Percentiles rank a stretch among this genome's conserved stretches.
Evolutionary conservation across 2,113 vertebrate species (phyloP).

Genomic region (Mugil cephalus): DNA sequence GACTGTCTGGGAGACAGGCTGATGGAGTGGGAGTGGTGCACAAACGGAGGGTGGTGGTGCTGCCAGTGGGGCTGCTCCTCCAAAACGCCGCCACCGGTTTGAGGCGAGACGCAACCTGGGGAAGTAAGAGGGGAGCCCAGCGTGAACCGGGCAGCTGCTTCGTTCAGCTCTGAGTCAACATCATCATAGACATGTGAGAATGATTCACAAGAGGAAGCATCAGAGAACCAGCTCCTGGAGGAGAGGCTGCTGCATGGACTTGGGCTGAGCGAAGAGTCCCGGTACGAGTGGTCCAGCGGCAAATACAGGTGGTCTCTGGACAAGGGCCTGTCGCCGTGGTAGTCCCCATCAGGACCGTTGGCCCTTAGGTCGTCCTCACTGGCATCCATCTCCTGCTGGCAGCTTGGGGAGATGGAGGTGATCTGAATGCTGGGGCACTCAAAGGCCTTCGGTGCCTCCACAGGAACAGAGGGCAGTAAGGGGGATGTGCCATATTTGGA

Average conservation of each 20-base stretch:
- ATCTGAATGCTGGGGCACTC: conserved; percentile 99
- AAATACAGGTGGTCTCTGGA: conserved; percentile 97
- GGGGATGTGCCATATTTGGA: conserved; percentile 88
- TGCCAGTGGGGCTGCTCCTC: conserved; percentile 84
- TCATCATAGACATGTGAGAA: conserved; percentile 98
- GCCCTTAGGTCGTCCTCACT: conserved; percentile 88
- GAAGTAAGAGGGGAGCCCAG: conserved; percentile 94
- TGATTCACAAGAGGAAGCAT: conserved; percentile 97
- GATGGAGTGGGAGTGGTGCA: conserved; percentile 88
- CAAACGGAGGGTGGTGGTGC: conserved; percentile 89
- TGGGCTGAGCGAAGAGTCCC: conserved; percentile 95
- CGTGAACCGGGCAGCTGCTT: conserved; percentile 95
- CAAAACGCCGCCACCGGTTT: conserved; percentile 88
- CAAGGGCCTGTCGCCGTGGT: conserved; percentile 87
- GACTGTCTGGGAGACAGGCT: conserved; percentile 93
- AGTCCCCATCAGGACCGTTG: conserved; percentile 92
- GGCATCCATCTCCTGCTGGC: conserved; percentile 95
- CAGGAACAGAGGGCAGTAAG: conserved; percentile 70
- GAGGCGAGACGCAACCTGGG: conserved; percentile 91
- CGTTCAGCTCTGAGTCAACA: conserved; percentile 96
- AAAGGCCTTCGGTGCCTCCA: conserved; percentile 92
- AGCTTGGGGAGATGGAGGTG: conserved; percentile 98
- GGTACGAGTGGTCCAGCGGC: conserved; percentile 95
- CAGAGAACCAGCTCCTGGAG: conserved; percentile 97
- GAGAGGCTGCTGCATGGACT: conserved; percentile 98